Base-by-base conservation (phyloP, 2,888 invertebrate species). In the Hirudinaria manillensis region DNA sequence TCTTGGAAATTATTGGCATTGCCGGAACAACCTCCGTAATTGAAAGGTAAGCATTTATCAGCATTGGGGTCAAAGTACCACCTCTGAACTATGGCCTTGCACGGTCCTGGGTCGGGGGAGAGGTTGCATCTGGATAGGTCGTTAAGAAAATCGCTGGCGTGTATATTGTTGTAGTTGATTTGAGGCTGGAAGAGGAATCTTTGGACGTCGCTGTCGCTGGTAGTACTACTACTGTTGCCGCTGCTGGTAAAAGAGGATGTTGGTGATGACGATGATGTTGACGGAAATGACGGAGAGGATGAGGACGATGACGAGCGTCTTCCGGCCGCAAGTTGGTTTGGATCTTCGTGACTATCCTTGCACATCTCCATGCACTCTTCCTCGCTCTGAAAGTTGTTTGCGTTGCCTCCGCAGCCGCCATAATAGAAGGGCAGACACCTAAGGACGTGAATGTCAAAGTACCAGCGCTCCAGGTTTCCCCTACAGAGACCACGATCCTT, bases 341-440 rank as follows among this genome's bases (percentile, higher is more conserved):
- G 61, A 7, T 61, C 61, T 61, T 61, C 61, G 21, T 61, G 29
- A 19, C 61, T 61, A 19, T 61, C 61, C 19, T 61, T 2, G 65
- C 73, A 76, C 3, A 68, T 53, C 24, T 75, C 76, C 32, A 29
- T 34, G 72, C 83, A 83, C 36, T 82, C 82, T 4, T 76, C 80
- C 61, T 77, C 76, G 10, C 80, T 79, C 27, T 73, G 72, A 86
- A 94, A 94, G 75, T 92, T 87, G 85, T 94, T 94, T 73, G 91
- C 90, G 80, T 92, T 92, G 4, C 94, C 94, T 55, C 87, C 89
- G 83, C 94, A 94, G 76, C 94, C 94, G 56, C 92, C 90, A 82
- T 91, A 94, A 1, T 86, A 85, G 85, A 92, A 94, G 78, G 88
- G 86, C 74, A 87, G 87, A 83, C 94, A 94, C 55, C 86, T 84